Percentiles rank a stretch among this genome's conserved stretches.
Conservation (phyloP, 2,888 invertebrate genomes). For the Sminthurides aquaticus region DNA sequence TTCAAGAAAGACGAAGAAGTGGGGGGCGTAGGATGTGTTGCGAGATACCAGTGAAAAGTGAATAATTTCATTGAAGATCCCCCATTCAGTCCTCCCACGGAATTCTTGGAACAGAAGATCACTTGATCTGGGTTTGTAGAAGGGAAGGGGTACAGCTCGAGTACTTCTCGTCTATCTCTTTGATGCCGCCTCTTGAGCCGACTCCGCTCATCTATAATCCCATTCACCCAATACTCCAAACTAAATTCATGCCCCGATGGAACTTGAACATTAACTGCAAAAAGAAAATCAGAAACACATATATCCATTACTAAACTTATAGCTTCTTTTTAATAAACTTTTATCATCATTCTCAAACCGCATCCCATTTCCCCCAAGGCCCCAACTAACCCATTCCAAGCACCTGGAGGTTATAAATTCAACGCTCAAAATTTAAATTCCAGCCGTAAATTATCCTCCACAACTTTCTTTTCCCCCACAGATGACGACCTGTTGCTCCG, state of each 20-base stretch:
- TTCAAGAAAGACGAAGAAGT: constrained; percentile 5
- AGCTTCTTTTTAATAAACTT: too few species aligned
- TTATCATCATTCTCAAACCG: neutral
- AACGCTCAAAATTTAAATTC: too few species aligned
- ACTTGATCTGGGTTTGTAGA: constrained; percentile 23
- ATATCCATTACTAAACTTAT: too few species aligned
- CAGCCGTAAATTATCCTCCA: too few species aligned
- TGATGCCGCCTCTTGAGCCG: constrained; percentile 39
- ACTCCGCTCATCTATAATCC: constrained; percentile 29
- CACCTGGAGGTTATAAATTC: too few species aligned
- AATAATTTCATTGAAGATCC: constrained; percentile 32
- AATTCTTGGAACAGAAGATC: constrained; percentile 39
- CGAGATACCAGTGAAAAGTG: constrained; percentile 40
- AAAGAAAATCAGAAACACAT: constrained; percentile 6
- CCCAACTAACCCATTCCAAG: too few species aligned
- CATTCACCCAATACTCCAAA: constrained; percentile 40
- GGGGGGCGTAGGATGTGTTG: constrained; percentile 26
- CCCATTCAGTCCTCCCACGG: constrained; percentile 38
- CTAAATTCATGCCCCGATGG: constrained; percentile 37
- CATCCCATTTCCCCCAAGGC: too few species aligned
- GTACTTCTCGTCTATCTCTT: constrained; percentile 36
- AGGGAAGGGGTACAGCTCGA: constrained; percentile 34
- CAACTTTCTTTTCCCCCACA: too few species aligned
- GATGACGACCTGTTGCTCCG: too few species aligned
- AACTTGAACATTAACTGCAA: constrained; percentile 37